These are phyloP conservation scores for Pachyramphus minor DNA, from an alignment of 2,113 vertebrate species.

Conservation along the genomic window DNA sequence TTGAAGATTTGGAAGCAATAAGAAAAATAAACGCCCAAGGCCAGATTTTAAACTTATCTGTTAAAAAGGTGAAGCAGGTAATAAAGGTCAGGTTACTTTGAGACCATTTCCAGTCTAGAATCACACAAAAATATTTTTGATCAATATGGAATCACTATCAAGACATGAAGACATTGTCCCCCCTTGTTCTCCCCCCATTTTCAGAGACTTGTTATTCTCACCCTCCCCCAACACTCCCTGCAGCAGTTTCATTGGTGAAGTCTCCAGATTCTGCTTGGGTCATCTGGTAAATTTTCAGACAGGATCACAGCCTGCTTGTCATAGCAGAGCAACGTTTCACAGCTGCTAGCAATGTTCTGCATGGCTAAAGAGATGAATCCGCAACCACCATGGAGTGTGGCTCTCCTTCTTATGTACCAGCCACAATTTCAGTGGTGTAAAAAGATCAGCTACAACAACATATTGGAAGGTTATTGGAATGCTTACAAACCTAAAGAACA, in stretches of 20 bases:
- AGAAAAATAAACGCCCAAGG: background rate
- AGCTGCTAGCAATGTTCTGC: background rate
- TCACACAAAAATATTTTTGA: background rate
- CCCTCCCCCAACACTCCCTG: background rate
- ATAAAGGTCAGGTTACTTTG: background rate
- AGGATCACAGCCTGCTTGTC: background rate
- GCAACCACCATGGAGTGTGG: fast-evolving
- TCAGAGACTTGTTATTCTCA: background rate
- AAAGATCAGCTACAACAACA: background rate
- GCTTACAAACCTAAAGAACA: background rate
- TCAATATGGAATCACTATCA: background rate
- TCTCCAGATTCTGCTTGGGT: background rate
- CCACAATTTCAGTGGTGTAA: background rate
- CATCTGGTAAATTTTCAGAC: background rate
- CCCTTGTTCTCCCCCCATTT: background rate
- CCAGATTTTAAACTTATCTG: background rate
- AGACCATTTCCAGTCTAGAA: background rate
- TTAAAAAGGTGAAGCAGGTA: background rate
- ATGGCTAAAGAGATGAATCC: background rate
- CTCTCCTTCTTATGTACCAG: background rate
- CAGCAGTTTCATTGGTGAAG: background rate
- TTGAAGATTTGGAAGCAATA: background rate
- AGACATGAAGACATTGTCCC: background rate
- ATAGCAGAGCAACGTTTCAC: background rate
- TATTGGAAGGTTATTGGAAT: background rate